Percentiles rank a stretch among this genome's conserved stretches.
phyloP scores from a whole-genome alignment of 2,113 vertebrate species.

The Ranitomeya variabilis region DNA sequence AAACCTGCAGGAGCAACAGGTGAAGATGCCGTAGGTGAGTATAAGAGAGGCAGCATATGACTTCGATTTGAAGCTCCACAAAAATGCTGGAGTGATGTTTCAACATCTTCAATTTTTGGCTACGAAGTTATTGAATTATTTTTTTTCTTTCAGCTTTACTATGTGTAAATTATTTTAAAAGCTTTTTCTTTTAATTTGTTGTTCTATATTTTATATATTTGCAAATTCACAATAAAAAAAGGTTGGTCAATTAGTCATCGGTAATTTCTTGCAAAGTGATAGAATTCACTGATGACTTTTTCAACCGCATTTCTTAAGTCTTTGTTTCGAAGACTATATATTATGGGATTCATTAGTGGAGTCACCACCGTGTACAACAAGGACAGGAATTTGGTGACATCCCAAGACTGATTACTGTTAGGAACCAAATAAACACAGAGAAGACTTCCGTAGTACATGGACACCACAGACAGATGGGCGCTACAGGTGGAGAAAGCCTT shows the following conservation, averaged over 20 bases:
- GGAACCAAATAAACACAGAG: constrained; percentile 25
- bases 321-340: constrained; percentile 36
- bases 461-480: constrained; percentile 15
- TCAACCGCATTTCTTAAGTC: background rate
- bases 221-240: too few species aligned
- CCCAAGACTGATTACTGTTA: background rate
- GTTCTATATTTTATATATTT: too few species aligned
- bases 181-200: too few species aligned
- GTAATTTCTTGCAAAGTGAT: background rate
- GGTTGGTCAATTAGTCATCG: background rate
- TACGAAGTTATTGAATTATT: too few species aligned
- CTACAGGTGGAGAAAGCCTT: constrained; percentile 46
- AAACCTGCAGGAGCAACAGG: too few species aligned
- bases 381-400: constrained; percentile 4
- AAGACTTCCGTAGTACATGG: constrained; percentile 19
- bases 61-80: too few species aligned
- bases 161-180: too few species aligned
- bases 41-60: too few species aligned
- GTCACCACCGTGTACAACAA: constrained; percentile 38
- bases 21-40: too few species aligned
- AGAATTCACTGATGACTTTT: background rate
- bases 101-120: too few species aligned
- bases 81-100: too few species aligned
- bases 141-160: too few species aligned
- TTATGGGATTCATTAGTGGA: constrained; percentile 26